Evolutionary conservation across 2,888 invertebrate species (phyloP).

Genomic region (Nycteola revayana): DNA sequence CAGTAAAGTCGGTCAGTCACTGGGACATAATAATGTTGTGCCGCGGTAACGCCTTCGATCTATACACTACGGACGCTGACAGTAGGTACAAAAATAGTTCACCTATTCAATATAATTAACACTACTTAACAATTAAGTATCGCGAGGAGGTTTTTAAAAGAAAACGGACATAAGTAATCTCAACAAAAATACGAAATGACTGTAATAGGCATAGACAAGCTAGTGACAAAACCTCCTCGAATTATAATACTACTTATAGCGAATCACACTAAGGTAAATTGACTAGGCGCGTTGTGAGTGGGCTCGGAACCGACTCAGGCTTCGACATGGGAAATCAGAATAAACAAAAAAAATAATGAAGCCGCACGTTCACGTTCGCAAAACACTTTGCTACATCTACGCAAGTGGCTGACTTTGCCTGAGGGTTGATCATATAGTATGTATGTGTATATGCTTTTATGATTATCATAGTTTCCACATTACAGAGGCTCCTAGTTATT

Average conservation of each 20-base stretch:
- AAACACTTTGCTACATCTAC: no score
- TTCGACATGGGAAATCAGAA: conserved; percentile 35
- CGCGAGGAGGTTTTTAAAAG: conserved; percentile 59
- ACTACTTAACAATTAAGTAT: conserved; percentile 81
- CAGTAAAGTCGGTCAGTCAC: conserved; percentile 48
- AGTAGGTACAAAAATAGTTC: conserved; percentile 80
- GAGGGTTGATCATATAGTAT: no score
- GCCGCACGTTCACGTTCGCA: no score
- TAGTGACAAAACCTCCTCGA: conserved; percentile 51
- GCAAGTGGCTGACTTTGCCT: no score
- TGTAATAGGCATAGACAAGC: conserved; percentile 36
- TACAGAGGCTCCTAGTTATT: no score
- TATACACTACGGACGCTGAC: conserved; percentile 71
- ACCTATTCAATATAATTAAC: conserved; percentile 78
- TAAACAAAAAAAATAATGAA: no score
- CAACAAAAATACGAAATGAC: conserved; percentile 31
- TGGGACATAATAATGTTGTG: conserved; percentile 53
- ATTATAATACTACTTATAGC: conserved; percentile 73
- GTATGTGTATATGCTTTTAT: no score
- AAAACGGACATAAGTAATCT: conserved; percentile 36
- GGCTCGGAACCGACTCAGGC: conserved; percentile 32
- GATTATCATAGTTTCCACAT: no score
- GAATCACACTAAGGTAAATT: conserved; percentile 82
- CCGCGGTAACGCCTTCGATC: conserved; percentile 72
- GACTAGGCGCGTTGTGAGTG: conserved; percentile 79